Percentiles rank a stretch among this genome's conserved stretches.
These are phyloP conservation scores for Micrastur ruficollis DNA, from an alignment of 2,797 vertebrate species.

Conservation along the genomic window DNA sequence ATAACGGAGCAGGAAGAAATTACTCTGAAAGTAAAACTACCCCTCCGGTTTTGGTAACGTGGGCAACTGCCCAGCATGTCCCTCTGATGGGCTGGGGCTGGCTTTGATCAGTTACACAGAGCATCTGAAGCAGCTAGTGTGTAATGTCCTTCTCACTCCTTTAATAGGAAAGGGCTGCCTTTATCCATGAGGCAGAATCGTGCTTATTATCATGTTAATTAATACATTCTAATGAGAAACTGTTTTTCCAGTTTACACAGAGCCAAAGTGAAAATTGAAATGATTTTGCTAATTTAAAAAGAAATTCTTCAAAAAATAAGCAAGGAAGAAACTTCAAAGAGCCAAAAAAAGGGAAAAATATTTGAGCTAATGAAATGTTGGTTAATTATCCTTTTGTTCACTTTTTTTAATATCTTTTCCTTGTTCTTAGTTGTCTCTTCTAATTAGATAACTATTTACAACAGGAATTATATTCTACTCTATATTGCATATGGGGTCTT, in stretches of 20 bases:
- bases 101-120: background rate
- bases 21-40: background rate
- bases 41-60: background rate
- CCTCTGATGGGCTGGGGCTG: background rate
- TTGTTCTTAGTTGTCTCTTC: background rate
- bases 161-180: constrained; percentile 13
- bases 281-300: constrained; percentile 19
- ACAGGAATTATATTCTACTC: background rate
- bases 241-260: constrained; percentile 9
- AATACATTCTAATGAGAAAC: constrained; percentile 41
- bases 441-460: constrained; percentile 27
- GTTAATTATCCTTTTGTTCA: constrained; percentile 35
- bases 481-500: background rate
- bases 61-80: background rate
- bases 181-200: background rate
- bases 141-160: background rate
- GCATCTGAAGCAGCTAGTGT: background rate
- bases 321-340: background rate
- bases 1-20: background rate
- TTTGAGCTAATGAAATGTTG: background rate
- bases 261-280: constrained; percentile 26
- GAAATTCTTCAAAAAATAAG: constrained; percentile 12
- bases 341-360: constrained; percentile 27
- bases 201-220: constrained; percentile 58
- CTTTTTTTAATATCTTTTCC: background rate